These are phyloP conservation scores for Oppia nitens DNA, from an alignment of 1,140 invertebrate species.

Conservation along the genomic window DNA sequence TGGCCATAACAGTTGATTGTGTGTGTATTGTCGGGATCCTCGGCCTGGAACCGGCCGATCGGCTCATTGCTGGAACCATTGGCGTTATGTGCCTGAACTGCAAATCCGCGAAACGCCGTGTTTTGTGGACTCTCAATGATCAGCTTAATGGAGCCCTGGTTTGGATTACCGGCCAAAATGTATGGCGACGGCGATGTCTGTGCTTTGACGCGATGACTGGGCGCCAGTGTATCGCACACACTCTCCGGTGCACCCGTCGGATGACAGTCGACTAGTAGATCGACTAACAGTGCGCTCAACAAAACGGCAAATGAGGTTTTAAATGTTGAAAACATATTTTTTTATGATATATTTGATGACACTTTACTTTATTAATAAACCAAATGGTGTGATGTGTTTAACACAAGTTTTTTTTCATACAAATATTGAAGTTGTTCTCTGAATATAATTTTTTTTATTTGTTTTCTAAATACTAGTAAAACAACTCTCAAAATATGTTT, in stretches of 20 bases:
- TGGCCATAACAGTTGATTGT: too few relatives aligned
- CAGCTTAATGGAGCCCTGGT: background rate
- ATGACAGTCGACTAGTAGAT: background rate
- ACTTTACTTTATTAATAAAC: too few relatives aligned
- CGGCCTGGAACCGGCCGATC: background rate
- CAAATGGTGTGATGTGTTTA: too few relatives aligned
- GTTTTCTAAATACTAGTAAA: too few relatives aligned
- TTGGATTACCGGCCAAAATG: background rate
- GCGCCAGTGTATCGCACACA: background rate
- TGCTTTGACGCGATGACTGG: background rate
- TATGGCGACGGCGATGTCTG: background rate
- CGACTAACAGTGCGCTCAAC: background rate
- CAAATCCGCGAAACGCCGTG: background rate
- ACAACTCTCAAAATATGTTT: too few relatives aligned
- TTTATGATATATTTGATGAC: too few relatives aligned
- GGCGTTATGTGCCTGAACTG: background rate
- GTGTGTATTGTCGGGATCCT: background rate
- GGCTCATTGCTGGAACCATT: background rate
- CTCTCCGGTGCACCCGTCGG: background rate
- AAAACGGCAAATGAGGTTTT: too few relatives aligned
- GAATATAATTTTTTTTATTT: too few relatives aligned
- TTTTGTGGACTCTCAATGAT: background rate
- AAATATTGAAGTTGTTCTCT: too few relatives aligned
- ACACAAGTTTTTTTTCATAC: too few relatives aligned
- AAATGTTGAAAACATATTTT: too few relatives aligned